Evolutionary conservation across 2,113 vertebrate species (phyloP), one percentile per base, ranked within the genome.

Genomic region (Solenodon paradoxus): DNA sequence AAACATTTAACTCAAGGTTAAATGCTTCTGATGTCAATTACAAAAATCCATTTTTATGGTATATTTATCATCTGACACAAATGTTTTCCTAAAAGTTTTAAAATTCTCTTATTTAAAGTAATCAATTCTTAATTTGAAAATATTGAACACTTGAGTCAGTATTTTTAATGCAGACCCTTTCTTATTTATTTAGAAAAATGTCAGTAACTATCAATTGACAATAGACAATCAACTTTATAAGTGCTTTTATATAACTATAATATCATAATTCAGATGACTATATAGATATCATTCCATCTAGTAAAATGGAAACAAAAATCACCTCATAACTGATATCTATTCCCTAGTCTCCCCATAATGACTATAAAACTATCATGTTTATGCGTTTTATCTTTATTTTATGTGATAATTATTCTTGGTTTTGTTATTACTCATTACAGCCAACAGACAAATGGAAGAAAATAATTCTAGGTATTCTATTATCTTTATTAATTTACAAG

Each of bases 31-130:
- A 79, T 55, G 19, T 72, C 47, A 94, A 42, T 71, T 55, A 74
- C 16, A 49, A 81, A 78, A 90, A 5, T 53, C 71, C 9, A 57
- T 80, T 94, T 96, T 91, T 45, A 7, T 47, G 26, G 64, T 49
- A 42, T 71, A 72, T 80, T 35, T 95, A 9, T 83, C 28, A 92
- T 80, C 61, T 78, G 32, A 53, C 19, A 68, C n/a, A 45, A 80
- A 63, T 74, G 19, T 42, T 87, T 88, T 82, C 71, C 40, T 55
- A 79, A 96, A 95, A 95, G 94, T 7, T 4, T 57, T 90, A 49
- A 66, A 9, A 66, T 40, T 81, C 8, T 93, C 20, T 66, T 68
- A 61, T 32, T 38, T 61, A 53, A 78, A 78, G 9, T 59, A 59
- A 85, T 32, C 61, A 38, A 55, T 86, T 45, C 64, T 71, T 26